Base-by-base conservation (phyloP, 2,113 vertebrate genomes). In the Tenebrosternarchus preto region DNA sequence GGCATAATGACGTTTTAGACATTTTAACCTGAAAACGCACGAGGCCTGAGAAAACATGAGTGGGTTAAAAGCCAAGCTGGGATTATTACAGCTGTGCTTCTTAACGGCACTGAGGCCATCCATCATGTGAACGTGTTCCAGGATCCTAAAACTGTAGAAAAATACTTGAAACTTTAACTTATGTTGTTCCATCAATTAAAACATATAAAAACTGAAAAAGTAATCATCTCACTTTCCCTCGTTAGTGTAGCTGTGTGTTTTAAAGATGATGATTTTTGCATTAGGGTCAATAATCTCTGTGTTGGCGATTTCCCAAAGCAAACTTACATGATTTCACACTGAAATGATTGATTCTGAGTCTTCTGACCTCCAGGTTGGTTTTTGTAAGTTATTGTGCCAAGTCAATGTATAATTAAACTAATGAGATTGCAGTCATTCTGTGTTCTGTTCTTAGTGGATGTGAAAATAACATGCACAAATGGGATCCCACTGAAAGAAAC, bases 331-430 rank as follows among this genome's bases (percentile, higher is more conserved):
- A 69, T 73, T 22, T 22, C 4, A 39, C 22, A 27, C 55, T 72
- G 16, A 76, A 46, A 57, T 33, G 53, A 46, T 20, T 82, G n/a
- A 22, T 84, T 80, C 73, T 50, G 39, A 82, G 85, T 43, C 78
- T 78, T 73, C 83, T 73, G 36, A 76, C 25, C 9, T 33, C 6
- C 78, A 24, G 15, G 29, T 76, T 86, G 83, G 85, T 87, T 76
- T 85, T 87, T 80, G 53, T 83, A 68, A 78, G 85, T 80, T 85
- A 87, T 87, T 89, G 90, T 92, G 91, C 91, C 90, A 92, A 92
- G 78, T 84, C 84, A 91, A 90, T 90, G 90, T 92, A 81, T 83
- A 87, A n/a, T 72, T 83, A 75, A 82, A 87, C 82, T 87, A 85
- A 84, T 76, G 22, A 56, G 6, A 79, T 66, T 36, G 22, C 60